phyloP scores from a whole-genome alignment of 2,797 vertebrate genomes.

The Anguilla megastoma region DNA sequence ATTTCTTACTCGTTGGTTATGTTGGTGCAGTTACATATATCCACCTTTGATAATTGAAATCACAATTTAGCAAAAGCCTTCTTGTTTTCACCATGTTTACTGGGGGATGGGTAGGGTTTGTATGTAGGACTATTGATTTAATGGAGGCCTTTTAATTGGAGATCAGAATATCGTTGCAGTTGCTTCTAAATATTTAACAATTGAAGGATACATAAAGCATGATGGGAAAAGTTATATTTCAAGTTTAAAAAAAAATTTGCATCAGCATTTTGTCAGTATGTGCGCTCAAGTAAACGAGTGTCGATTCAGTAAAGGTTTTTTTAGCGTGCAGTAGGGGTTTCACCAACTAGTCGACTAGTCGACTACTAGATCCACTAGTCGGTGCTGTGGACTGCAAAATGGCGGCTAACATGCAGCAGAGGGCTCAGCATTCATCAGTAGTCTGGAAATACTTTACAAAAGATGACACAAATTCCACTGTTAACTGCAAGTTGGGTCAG shows the following conservation, averaged over 20 bases:
- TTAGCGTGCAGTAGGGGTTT: too few species aligned
- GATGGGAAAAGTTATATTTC: background rate
- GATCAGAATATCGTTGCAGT: background rate
- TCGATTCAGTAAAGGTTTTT: too few species aligned
- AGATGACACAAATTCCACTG: too few species aligned
- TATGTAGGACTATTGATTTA: background rate
- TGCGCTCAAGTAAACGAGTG: too few species aligned
- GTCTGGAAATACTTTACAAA: too few species aligned
- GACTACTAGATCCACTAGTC: too few species aligned
- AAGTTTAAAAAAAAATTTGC: background rate
- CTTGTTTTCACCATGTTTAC: conserved; percentile 7
- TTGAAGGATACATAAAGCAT: background rate
- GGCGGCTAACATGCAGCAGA: too few species aligned
- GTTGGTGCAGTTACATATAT: background rate
- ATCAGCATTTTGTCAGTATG: too few species aligned
- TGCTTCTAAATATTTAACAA: background rate
- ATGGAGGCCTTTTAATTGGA: background rate
- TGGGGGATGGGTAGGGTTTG: background rate
- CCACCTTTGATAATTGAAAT: background rate
- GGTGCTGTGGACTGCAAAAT: too few species aligned
- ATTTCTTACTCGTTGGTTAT: background rate
- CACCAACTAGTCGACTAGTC: too few species aligned
- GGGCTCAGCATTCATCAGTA: too few species aligned
- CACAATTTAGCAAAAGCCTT: background rate
- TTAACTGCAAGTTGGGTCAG: too few species aligned